Conservation (phyloP, 2,113 vertebrate species). For the Upupa epops region DNA sequence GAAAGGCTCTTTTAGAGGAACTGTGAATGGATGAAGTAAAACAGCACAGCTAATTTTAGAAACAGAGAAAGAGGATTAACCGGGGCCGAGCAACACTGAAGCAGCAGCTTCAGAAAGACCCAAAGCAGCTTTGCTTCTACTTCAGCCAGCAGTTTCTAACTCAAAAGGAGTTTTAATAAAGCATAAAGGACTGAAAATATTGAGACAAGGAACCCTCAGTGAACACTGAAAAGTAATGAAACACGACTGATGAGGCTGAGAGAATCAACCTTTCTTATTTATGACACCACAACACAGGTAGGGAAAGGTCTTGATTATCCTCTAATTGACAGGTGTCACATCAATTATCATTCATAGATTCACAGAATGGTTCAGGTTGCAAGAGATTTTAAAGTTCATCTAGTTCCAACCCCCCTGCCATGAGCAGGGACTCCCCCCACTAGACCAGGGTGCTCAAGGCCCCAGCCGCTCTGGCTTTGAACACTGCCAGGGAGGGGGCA, state of each 20-base stretch:
- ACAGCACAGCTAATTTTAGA: constrained; percentile 8
- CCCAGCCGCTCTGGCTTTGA: too few relatives aligned
- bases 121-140: neutral
- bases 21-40: neutral
- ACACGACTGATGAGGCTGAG: neutral
- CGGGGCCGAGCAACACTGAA: neutral
- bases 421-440: too few relatives aligned
- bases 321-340: neutral
- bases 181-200: neutral
- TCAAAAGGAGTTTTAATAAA: neutral
- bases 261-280: neutral
- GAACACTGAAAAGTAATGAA: neutral
- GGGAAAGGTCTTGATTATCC: neutral
- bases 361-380: too few relatives aligned
- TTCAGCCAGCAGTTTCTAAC: neutral
- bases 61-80: neutral
- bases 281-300: neutral
- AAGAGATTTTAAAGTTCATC: too few relatives aligned
- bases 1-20: neutral
- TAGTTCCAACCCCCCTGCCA: too few relatives aligned
- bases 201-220: neutral
- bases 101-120: neutral
- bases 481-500: too few relatives aligned
- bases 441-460: too few relatives aligned
- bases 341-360: neutral